A percentile compares a stretch with the other conserved stretches of the same genome.
Evolutionary conservation across 2,113 vertebrate species (phyloP).

Genomic region (Epinephelus cyanopodus): DNA sequence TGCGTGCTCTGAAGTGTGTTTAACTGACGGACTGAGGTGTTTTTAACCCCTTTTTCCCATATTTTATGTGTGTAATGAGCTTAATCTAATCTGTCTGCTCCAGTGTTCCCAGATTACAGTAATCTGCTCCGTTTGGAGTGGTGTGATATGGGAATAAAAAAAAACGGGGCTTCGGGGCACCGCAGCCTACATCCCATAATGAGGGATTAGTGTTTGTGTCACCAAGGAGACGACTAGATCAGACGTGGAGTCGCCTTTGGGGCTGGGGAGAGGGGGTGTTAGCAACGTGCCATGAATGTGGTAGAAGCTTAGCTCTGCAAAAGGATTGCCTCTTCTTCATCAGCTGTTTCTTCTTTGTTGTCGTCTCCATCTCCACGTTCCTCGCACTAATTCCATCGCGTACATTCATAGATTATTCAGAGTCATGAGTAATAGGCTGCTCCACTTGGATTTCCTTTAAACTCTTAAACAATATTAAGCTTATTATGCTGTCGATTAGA

Average conservation of each 20-base stretch:
- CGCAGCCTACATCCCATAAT: conserved; percentile 76
- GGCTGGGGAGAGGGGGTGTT: conserved; percentile 56
- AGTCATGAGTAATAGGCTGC: conserved; percentile 24
- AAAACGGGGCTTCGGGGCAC: conserved; percentile 60
- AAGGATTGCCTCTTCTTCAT: conserved; percentile 52
- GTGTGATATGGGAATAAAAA: conserved; percentile 76
- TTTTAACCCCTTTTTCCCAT: conserved; percentile 63
- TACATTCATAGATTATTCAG: conserved; percentile 45
- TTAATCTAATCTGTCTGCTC: conserved; percentile 82
- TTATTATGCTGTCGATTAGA: conserved; percentile 31
- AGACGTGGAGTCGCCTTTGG: conserved; percentile 67
- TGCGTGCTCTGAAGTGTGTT: conserved; percentile 42
- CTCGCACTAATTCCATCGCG: conserved; percentile 29
- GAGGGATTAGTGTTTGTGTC: conserved; percentile 81
- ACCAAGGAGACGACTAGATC: conserved; percentile 77
- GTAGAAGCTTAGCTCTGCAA: conserved; percentile 53
- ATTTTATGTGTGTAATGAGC: conserved; percentile 73
- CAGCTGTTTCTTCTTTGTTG: conserved; percentile 46
- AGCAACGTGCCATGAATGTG: conserved; percentile 53
- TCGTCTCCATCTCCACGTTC: conserved; percentile 42
- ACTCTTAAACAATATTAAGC: conserved; percentile 26
- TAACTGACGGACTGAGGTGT: conserved; percentile 43
- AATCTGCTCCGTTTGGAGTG: conserved; percentile 77
- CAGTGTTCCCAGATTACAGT: conserved; percentile 83
- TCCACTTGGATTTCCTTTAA: conserved; percentile 30